phyloP scores from a whole-genome alignment of 2,113 vertebrate species.

The Patagioenas fasciata region DNA sequence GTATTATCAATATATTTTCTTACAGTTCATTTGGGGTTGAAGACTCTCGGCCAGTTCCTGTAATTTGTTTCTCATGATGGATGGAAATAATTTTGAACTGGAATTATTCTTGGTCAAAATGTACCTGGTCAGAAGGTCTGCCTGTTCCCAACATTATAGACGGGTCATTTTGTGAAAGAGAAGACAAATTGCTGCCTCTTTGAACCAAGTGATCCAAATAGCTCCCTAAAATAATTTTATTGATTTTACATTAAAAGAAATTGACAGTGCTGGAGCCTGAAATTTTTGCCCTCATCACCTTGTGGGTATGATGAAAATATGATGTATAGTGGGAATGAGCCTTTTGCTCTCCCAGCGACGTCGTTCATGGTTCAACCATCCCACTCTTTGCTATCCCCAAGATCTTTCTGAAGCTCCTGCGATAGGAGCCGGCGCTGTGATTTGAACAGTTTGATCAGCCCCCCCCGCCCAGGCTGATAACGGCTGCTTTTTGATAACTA shows the following conservation, averaged over 20 bases:
- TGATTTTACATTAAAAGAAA: conserved; percentile 15
- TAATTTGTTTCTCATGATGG: conserved; percentile 20
- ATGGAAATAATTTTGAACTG: conserved; percentile 10
- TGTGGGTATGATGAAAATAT: accelerated
- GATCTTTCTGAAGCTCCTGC: not conserved
- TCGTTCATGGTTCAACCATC: not conserved
- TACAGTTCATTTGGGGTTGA: not conserved
- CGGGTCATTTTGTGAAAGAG: conserved; percentile 16
- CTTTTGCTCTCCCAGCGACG: not conserved
- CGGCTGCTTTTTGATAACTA: not conserved
- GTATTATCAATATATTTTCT: not conserved
- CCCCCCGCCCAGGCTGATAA: not conserved
- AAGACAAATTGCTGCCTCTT: conserved; percentile 41
- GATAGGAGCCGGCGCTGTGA: accelerated
- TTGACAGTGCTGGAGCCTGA: not conserved
- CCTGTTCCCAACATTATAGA: not conserved
- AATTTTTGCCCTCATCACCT: not conserved
- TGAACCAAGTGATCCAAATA: conserved; percentile 13
- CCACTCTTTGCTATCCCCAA: not conserved
- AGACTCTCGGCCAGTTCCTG: not conserved
- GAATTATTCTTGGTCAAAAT: conserved; percentile 34
- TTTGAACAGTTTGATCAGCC: not conserved
- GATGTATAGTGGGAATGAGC: accelerated
- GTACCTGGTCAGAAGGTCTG: not conserved
- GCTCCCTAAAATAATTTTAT: conserved; percentile 44